Conservation (phyloP, 2,797 vertebrate genomes). For the Sarcoramphus papa region DNA sequence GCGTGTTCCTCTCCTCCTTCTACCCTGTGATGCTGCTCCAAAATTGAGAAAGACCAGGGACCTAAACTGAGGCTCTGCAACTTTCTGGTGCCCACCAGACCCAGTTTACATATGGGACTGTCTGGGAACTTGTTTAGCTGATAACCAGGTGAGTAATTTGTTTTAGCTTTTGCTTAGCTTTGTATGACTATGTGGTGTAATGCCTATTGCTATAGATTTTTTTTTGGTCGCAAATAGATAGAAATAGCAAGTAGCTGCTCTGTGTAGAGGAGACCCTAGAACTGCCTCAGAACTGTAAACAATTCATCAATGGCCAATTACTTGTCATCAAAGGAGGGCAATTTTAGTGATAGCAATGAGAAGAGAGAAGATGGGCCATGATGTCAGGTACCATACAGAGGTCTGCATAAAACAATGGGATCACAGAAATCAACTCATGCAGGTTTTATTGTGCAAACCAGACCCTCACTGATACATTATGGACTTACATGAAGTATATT, state of each 20-base stretch:
- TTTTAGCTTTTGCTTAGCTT: not conserved
- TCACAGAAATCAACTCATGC: not conserved
- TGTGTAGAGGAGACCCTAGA: not conserved
- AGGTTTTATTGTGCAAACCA: not conserved
- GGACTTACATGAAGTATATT: not conserved
- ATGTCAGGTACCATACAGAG: not conserved
- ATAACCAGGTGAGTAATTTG: not conserved
- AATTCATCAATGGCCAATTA: not conserved
- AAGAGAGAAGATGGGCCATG: not conserved
- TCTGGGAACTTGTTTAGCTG: not conserved
- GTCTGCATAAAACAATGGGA: not conserved
- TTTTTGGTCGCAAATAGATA: not conserved
- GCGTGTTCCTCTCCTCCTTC: not conserved
- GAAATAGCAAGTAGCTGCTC: not conserved
- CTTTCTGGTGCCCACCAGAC: not conserved
- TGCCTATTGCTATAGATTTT: not conserved
- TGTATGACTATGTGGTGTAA: not conserved
- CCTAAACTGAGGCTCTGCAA: not conserved
- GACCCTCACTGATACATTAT: not conserved
- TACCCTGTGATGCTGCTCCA: not conserved
- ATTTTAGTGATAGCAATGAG: not conserved
- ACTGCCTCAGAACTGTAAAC: not conserved
- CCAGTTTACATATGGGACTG: not conserved
- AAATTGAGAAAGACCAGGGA: not conserved
- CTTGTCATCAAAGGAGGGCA: not conserved